Evolutionary conservation across 2,888 invertebrate genomes (phyloP).

Genomic region (Sminthurinus aureus): DNA sequence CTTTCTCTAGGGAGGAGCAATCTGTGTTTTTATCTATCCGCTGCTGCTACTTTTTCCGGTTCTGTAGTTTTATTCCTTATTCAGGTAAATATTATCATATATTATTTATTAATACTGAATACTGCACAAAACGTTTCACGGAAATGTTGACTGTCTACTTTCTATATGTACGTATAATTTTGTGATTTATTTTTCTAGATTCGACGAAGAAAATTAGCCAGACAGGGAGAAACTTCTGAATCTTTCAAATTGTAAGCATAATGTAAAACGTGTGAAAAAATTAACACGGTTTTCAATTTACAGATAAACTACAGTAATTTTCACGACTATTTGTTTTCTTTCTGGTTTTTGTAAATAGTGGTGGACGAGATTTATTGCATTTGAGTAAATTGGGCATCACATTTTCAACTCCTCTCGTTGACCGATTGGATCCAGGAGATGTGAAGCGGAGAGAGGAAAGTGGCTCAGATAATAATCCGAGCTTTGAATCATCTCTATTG

Average conservation of each 20-base stretch:
- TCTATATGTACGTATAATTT: neutral
- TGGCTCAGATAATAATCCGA: slow-evolving; percentile 35
- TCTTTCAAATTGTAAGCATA: slow-evolving; percentile 1
- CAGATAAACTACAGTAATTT: neutral
- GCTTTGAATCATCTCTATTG: slow-evolving; percentile 55
- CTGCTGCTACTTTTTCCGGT: slow-evolving; percentile 46
- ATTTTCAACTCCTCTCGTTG: neutral
- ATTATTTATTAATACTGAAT: neutral
- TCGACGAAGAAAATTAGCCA: slow-evolving; percentile 43
- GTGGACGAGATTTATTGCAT: neutral
- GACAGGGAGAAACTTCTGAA: slow-evolving; percentile 23
- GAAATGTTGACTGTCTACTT: neutral
- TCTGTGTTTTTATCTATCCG: slow-evolving; percentile 20
- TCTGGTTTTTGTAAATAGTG: neutral
- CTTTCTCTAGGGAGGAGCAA: slow-evolving; percentile 8
- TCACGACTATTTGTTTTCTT: neutral
- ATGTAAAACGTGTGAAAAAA: too few species aligned
- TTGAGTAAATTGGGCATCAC: slow-evolving; percentile 10
- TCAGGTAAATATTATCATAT: slow-evolving; percentile 33
- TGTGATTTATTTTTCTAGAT: neutral
- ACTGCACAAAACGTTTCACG: neutral
- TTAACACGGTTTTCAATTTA: neutral
- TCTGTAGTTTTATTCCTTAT: slow-evolving; percentile 43
- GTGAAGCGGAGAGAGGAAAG: slow-evolving; percentile 16
- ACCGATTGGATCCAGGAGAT: neutral